Evolutionary conservation across 1,140 invertebrate genomes (phyloP).

Genomic region (Sesamia nonagrioides): DNA sequence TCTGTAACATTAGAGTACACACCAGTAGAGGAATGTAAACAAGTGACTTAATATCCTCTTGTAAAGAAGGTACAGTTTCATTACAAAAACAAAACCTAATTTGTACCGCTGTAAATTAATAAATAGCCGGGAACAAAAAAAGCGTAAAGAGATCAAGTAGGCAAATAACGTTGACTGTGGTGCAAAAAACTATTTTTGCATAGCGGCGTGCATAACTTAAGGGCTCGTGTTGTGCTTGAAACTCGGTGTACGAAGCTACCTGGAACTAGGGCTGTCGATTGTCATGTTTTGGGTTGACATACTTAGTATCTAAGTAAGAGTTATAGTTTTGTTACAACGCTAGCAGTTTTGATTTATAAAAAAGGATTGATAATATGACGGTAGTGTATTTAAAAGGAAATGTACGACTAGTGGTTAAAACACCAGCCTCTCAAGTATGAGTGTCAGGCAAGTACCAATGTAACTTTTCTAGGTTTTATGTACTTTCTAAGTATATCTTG

Average conservation of each 20-base stretch:
- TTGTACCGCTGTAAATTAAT: conserved; percentile 32
- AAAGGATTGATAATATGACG: too few species aligned
- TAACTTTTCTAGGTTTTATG: too few species aligned
- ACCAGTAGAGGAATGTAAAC: background rate
- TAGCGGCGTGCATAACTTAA: conserved; percentile 71
- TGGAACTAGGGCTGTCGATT: conserved; percentile 35
- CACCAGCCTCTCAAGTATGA: too few species aligned
- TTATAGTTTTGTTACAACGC: background rate
- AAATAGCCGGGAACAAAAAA: conserved; percentile 39
- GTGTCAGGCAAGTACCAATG: too few species aligned
- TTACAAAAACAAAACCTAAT: conserved; percentile 14
- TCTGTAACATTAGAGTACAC: too few species aligned
- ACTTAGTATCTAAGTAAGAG: too few species aligned
- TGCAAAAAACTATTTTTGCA: conserved; percentile 47
- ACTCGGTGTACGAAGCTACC: conserved; percentile 53
- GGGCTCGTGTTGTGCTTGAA: conserved; percentile 65
- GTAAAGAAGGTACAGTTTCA: background rate
- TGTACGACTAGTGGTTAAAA: too few species aligned
- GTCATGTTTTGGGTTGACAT: too few species aligned
- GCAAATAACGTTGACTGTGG: conserved; percentile 51
- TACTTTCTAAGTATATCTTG: too few species aligned
- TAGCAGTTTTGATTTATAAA: background rate
- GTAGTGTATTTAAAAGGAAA: too few species aligned
- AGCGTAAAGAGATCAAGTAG: conserved; percentile 45
- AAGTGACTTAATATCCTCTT: background rate